A percentile compares a stretch with the other conserved stretches of the same genome.
Evolutionary conservation across 2,888 invertebrate species (phyloP).

Genomic region (Caenorhabditis sulstoni): DNA sequence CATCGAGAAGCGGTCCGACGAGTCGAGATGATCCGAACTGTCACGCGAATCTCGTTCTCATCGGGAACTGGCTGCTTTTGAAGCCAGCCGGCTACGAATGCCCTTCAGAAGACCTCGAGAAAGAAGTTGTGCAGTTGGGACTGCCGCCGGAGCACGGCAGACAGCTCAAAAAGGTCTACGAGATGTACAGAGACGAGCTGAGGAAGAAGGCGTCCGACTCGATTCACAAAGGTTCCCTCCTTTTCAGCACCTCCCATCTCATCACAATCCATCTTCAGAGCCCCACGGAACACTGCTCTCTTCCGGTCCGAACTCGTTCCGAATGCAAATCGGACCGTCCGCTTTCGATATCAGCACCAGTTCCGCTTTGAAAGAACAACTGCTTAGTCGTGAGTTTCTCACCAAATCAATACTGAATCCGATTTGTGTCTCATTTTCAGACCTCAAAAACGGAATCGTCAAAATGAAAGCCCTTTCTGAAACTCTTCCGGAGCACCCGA

Average conservation of each 20-base stretch:
- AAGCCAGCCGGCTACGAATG: slow-evolving; percentile 54
- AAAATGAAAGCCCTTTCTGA: slow-evolving; percentile 15
- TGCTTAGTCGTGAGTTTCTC: background rate
- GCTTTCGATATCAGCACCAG: slow-evolving; percentile 15
- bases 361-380: slow-evolving; percentile 29
- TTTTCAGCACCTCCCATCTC: too few relatives aligned
- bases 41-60: slow-evolving; percentile 9
- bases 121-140: slow-evolving; percentile 50
- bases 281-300: slow-evolving; percentile 11
- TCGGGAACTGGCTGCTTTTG: slow-evolving; percentile 39
- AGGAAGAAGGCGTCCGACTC: slow-evolving; percentile 6
- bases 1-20: too few relatives aligned
- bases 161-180: slow-evolving; percentile 32
- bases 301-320: slow-evolving; percentile 18
- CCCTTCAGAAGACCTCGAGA: slow-evolving; percentile 39
- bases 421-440: too few relatives aligned
- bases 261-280: slow-evolving; percentile 12
- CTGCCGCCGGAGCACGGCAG: slow-evolving; percentile 42
- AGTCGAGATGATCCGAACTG: too few relatives aligned
- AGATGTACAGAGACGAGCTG: slow-evolving; percentile 14
- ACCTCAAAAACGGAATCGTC: slow-evolving; percentile 26
- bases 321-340: slow-evolving; percentile 13
- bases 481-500: slow-evolving; percentile 4
- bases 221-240: slow-evolving; percentile 28
- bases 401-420: background rate